These are phyloP conservation scores for Yponomeuta cagnagella DNA, from an alignment of 2,888 invertebrate species.

Conservation along the genomic window DNA sequence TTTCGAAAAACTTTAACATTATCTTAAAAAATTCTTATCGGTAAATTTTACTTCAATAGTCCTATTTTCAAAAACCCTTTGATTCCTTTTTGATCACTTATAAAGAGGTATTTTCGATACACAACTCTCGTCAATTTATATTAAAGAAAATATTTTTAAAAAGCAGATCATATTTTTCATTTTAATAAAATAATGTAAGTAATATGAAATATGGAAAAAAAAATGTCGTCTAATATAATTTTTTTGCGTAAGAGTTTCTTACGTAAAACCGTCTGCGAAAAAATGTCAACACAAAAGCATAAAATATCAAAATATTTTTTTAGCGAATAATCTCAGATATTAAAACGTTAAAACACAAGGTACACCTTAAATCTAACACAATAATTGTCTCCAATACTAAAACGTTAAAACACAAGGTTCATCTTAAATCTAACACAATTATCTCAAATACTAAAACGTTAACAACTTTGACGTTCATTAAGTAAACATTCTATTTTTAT, in stretches of 20 bases:
- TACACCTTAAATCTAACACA: too few species aligned
- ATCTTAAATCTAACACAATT: too few species aligned
- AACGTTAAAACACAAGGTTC: too few species aligned
- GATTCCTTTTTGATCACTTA: constrained; percentile 66
- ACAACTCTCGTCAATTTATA: constrained; percentile 46
- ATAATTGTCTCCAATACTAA: too few species aligned
- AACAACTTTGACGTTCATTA: too few species aligned
- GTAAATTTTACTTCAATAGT: constrained; percentile 35
- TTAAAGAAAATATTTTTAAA: background rate
- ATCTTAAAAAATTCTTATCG: constrained; percentile 62
- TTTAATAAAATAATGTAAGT: background rate
- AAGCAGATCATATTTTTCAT: background rate
- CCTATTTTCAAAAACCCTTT: constrained; percentile 64
- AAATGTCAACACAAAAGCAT: constrained; percentile 50
- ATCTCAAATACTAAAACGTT: too few species aligned
- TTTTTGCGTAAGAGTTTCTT: background rate
- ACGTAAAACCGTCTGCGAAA: constrained; percentile 24
- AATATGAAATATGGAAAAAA: background rate
- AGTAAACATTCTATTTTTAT: too few species aligned
- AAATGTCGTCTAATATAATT: background rate
- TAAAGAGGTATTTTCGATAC: constrained; percentile 69
- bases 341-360: background rate
- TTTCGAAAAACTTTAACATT: constrained; percentile 60
- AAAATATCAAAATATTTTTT: constrained; percentile 46
- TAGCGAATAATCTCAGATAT: constrained; percentile 35